A percentile compares a stretch with the other conserved stretches of the same genome.
Evolutionary conservation across 2,113 vertebrate genomes (phyloP).

Genomic region (Chunga burmeisteri): DNA sequence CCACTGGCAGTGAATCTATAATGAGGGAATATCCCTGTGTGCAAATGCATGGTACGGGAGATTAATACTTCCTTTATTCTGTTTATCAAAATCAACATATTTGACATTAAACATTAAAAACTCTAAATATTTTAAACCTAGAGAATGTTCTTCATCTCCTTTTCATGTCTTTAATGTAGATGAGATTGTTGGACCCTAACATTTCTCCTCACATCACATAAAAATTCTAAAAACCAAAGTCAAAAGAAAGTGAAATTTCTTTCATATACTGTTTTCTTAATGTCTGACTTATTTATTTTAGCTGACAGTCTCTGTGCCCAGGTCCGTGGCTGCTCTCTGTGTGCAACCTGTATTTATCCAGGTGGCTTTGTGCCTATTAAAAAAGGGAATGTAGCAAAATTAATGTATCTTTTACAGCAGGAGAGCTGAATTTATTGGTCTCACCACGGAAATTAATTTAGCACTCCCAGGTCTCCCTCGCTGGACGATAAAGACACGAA

Average conservation of each 20-base stretch:
- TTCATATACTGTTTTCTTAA: not conserved
- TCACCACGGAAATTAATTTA: constrained; percentile 40
- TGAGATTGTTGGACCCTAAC: not conserved
- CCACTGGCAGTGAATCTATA: not conserved
- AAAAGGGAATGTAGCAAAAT: constrained; percentile 12
- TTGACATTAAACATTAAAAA: constrained; percentile 28
- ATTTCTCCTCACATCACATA: not conserved
- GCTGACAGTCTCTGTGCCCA: not conserved
- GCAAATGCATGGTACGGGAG: not conserved
- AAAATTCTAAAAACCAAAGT: not conserved
- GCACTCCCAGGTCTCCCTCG: constrained; percentile 16
- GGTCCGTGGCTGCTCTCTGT: not conserved
- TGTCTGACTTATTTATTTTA: not conserved
- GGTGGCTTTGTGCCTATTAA: constrained; percentile 34
- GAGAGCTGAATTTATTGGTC: constrained; percentile 41
- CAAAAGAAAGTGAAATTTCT: not conserved
- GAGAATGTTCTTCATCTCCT: not conserved
- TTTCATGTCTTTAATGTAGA: not conserved
- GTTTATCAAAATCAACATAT: not conserved
- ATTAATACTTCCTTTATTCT: not conserved
- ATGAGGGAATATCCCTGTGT: not conserved
- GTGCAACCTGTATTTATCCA: constrained; percentile 9
- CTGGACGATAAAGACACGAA: constrained; percentile 32
- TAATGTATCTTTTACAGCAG: constrained; percentile 25
- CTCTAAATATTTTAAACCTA: constrained; percentile 4